phyloP scores from a whole-genome alignment of 2,888 invertebrate genomes.

The Seladonia tumulorum region DNA sequence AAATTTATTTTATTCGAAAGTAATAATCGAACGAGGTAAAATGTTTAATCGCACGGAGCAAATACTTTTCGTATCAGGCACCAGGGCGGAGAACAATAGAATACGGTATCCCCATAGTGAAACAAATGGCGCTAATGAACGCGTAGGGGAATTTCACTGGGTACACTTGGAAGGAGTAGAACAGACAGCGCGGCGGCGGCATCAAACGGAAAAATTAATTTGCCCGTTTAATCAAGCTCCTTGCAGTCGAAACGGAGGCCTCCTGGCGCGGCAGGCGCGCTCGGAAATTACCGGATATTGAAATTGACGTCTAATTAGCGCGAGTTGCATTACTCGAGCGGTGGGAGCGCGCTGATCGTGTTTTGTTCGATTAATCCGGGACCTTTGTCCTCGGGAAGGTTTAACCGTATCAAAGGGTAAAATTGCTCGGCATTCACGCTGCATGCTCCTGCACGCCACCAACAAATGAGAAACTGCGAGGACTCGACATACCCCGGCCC shows the following conservation, averaged over 20 bases:
- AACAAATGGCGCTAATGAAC: background rate
- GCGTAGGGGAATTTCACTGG: background rate
- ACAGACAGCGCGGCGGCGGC: background rate
- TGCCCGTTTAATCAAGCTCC: background rate
- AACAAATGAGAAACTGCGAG: conserved; percentile 17
- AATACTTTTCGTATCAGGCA: background rate
- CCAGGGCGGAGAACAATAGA: background rate
- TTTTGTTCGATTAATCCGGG: conserved; percentile 30
- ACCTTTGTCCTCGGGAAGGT: conserved; percentile 26
- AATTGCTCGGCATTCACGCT: conserved; percentile 14
- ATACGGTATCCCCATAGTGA: background rate
- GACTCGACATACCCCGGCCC: background rate
- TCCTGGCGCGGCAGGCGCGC: background rate
- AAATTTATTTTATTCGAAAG: background rate
- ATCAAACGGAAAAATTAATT: conserved; percentile 9
- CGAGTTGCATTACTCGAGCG: conserved; percentile 16
- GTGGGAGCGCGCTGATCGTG: background rate
- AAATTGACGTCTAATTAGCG: conserved; percentile 39
- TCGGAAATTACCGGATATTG: conserved; percentile 16
- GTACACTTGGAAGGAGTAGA: background rate
- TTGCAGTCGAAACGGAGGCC: background rate
- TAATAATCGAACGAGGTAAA: background rate
- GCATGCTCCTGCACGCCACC: background rate
- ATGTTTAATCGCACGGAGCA: too few species aligned
- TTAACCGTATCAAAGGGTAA: conserved; percentile 9